phyloP scores from a whole-genome alignment of 2,888 invertebrate species.

The Autographa pulchrina region DNA sequence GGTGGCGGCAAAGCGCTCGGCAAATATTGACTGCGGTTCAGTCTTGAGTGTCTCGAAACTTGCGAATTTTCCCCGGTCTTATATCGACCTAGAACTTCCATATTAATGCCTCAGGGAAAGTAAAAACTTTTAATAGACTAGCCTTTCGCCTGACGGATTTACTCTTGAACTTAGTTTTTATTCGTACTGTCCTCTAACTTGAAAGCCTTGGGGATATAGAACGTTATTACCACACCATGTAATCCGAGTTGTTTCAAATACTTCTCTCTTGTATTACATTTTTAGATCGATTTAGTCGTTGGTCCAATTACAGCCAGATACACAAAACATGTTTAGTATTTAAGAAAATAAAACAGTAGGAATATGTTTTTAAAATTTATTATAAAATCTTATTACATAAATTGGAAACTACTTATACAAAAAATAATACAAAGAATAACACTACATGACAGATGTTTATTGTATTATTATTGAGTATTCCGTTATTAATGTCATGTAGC shows the following conservation, averaged over 20 bases:
- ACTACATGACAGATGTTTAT: constrained; percentile 37
- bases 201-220: constrained; percentile 22
- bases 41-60: constrained; percentile 65
- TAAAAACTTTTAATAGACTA: constrained; percentile 63
- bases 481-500: constrained; percentile 36
- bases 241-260: constrained; percentile 6
- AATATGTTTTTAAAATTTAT: constrained; percentile 44
- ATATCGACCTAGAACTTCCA: constrained; percentile 61
- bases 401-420: constrained; percentile 49
- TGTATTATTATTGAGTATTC: constrained; percentile 1
- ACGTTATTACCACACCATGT: constrained; percentile 12
- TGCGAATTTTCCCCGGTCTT: constrained; percentile 65
- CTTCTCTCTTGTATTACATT: constrained; percentile 9
- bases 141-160: constrained; percentile 45
- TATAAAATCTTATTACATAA: constrained; percentile 57
- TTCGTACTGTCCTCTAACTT: constrained; percentile 41
- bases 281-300: no score
- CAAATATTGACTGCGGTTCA: constrained; percentile 75
- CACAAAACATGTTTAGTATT: no score
- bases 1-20: constrained; percentile 70
- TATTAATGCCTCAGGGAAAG: constrained; percentile 59
- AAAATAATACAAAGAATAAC: constrained; percentile 50
- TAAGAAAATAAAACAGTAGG: not conserved
- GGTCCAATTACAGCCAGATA: no score
- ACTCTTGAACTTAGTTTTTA: constrained; percentile 53